These are phyloP conservation scores for Tapirus terrestris DNA, from an alignment of 2,113 vertebrate species.

Conservation along the genomic window DNA sequence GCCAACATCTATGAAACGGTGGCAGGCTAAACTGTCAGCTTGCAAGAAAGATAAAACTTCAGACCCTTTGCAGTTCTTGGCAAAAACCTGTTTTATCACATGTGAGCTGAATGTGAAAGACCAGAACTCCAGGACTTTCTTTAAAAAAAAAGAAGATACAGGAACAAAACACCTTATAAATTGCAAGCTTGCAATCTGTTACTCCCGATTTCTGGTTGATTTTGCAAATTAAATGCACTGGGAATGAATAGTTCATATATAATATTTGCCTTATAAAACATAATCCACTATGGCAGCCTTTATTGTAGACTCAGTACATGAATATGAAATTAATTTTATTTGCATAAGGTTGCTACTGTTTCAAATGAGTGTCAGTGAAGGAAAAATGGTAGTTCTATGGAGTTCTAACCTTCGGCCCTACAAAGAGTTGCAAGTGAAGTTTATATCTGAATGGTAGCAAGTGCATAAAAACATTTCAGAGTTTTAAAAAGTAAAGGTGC, in stretches of 20 bases:
- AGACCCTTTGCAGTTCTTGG: constrained; percentile 32
- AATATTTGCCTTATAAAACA: constrained; percentile 81
- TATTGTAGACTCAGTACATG: constrained; percentile 78
- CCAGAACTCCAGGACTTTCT: constrained; percentile 66
- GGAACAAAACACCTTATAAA: constrained; percentile 61
- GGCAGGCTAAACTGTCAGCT: background rate
- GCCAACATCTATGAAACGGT: background rate
- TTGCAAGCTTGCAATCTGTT: constrained; percentile 81
- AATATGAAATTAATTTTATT: constrained; percentile 82
- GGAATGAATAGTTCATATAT: constrained; percentile 75
- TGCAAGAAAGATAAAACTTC: background rate
- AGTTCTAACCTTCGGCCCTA: background rate
- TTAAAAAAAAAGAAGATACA: constrained; percentile 51
- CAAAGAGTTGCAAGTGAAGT: background rate
- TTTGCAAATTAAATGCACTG: constrained; percentile 82
- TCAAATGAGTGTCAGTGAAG: constrained; percentile 64
- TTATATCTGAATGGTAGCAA: constrained; percentile 48
- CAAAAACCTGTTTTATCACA: constrained; percentile 74
- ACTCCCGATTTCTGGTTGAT: constrained; percentile 81
- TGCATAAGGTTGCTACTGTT: constrained; percentile 68
- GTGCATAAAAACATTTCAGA: background rate
- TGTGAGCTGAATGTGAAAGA: constrained; percentile 72
- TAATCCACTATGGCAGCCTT: constrained; percentile 74
- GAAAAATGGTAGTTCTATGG: constrained; percentile 40
- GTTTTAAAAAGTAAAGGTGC: constrained; percentile 29